phyloP scores from a whole-genome alignment of 35 echinoderm and acorn worm genomes.

The Lytechinus variegatus region DNA sequence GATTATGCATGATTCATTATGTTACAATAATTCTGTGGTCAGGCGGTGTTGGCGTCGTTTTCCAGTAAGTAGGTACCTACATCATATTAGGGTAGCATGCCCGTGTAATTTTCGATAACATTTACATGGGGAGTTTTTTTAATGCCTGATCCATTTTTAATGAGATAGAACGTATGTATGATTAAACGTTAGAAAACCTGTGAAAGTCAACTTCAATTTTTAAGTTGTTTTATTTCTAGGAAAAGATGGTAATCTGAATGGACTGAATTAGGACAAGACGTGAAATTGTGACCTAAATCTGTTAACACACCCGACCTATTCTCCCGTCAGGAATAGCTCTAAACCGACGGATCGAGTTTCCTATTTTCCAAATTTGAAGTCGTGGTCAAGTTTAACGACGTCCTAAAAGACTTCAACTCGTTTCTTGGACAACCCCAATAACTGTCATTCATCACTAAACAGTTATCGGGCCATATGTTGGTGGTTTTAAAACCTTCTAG shows the following conservation, averaged over 20 bases:
- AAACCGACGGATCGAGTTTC: conserved; percentile 31
- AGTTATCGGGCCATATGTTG: conserved; percentile 30
- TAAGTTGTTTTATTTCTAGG: conserved; percentile 3
- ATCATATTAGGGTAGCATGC: too few species aligned
- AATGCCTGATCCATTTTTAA: too few species aligned
- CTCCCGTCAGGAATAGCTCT: conserved; percentile 16
- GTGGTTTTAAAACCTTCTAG: conserved; percentile 6
- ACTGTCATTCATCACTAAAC: conserved; percentile 30
- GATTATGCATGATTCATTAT: too few species aligned
- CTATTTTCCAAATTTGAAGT: conserved; percentile 28
- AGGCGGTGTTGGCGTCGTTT: too few species aligned
- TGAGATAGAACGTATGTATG: too few species aligned
- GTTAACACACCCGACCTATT: conserved; percentile 11
- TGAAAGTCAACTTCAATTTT: too few species aligned
- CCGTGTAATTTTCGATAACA: too few species aligned
- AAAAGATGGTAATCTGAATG: background rate
- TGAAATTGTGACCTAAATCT: conserved; percentile 19
- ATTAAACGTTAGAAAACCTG: too few species aligned
- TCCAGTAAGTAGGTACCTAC: too few species aligned
- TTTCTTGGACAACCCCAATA: conserved; percentile 35
- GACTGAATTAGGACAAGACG: background rate
- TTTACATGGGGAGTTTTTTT: too few species aligned
- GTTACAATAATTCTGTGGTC: too few species aligned
- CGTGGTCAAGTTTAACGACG: conserved; percentile 54
- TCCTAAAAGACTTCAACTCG: background rate